Conservation (phyloP, 2,113 vertebrate species). For the Ageneiosus marmoratus region DNA sequence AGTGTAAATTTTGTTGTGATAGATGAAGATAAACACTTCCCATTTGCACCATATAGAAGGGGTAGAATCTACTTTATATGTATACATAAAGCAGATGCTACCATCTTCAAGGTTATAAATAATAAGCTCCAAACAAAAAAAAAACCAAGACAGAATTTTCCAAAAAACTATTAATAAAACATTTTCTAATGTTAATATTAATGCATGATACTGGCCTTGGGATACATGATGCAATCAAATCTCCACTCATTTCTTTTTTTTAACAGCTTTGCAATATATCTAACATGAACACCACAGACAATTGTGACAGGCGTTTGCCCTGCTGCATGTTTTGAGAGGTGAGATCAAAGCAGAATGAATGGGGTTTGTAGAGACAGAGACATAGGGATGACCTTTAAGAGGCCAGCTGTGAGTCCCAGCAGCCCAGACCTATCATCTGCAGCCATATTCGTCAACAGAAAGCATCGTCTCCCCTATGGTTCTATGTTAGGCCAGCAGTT, state of each 20-base stretch:
- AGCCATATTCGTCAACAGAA: conserved; percentile 23
- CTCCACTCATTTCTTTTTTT: background rate
- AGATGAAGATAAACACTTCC: too few relatives aligned
- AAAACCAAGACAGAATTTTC: conserved; percentile 6
- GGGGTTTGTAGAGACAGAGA: conserved; percentile 18
- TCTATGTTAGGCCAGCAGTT: background rate
- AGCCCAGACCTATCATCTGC: conserved; percentile 31
- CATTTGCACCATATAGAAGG: background rate
- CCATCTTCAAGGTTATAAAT: conserved; percentile 6
- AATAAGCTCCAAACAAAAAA: background rate
- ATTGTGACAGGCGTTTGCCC: background rate
- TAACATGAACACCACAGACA: background rate
- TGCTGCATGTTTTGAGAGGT: conserved; percentile 5
- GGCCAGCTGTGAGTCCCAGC: conserved; percentile 23
- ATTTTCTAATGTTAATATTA: background rate
- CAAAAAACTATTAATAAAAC: background rate
- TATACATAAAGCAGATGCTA: background rate
- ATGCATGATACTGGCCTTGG: background rate
- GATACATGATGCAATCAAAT: background rate
- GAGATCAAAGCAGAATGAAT: conserved; percentile 36
- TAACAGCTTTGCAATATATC: background rate
- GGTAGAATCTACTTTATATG: background rate
- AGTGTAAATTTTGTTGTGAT: too few relatives aligned
- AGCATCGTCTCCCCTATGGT: background rate
- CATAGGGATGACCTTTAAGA: conserved; percentile 39